Conservation (phyloP, 2,888 invertebrate species). For the Drosophila melanosoma region DNA sequence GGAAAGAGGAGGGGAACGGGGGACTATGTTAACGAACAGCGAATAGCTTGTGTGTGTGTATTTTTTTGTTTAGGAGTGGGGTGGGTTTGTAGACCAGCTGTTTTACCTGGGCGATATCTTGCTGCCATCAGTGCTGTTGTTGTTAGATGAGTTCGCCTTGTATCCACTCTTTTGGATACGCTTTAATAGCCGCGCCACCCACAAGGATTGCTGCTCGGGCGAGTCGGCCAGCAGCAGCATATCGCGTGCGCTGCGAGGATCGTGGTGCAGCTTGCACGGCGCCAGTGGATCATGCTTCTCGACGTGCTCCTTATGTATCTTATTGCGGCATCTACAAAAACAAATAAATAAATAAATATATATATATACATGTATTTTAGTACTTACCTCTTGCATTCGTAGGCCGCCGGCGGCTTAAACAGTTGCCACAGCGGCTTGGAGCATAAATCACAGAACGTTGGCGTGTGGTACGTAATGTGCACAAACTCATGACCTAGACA, state of each 20-base stretch:
- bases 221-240: slow-evolving; percentile 94
- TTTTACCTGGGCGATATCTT: slow-evolving; percentile 91
- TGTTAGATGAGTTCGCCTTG: slow-evolving; percentile 91
- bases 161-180: slow-evolving; percentile 97
- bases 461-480: slow-evolving; percentile 98
- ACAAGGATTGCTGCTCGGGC: slow-evolving; percentile 94
- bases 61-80: neutral
- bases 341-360: neutral
- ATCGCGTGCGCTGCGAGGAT: slow-evolving; percentile 97
- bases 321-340: slow-evolving; percentile 94
- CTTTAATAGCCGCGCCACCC: slow-evolving; percentile 96
- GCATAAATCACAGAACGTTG: slow-evolving; percentile 99
- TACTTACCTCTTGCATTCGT: slow-evolving; percentile 94
- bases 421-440: slow-evolving; percentile 98
- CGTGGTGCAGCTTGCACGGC: slow-evolving; percentile 98
- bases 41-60: neutral
- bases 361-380: neutral
- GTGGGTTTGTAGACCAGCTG: slow-evolving; percentile 3
- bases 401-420: slow-evolving; percentile 98
- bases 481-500: slow-evolving; percentile 95
- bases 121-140: slow-evolving; percentile 87
- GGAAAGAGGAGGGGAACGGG: neutral
- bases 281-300: slow-evolving; percentile 93
- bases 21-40: neutral
- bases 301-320: slow-evolving; percentile 99